Percentiles rank a stretch among this genome's conserved stretches.
These are phyloP conservation scores for Camponotus pennsylvanicus DNA, from an alignment of 1,140 invertebrate species.

Conservation along the genomic window DNA sequence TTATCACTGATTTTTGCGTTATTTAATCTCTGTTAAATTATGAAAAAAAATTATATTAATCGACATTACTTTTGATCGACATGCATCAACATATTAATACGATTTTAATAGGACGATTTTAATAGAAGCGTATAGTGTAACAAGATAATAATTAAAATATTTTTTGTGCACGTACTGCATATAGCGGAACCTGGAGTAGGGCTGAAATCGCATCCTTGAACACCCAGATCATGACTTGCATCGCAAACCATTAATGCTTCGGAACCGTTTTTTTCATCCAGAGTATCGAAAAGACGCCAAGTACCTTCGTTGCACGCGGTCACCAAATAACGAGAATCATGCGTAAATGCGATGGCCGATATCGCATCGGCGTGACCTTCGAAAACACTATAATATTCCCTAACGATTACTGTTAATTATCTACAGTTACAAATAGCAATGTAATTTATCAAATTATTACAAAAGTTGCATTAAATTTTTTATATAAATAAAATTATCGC, in stretches of 20 bases:
- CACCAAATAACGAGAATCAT: slow-evolving; percentile 88
- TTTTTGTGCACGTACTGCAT: slow-evolving; percentile 29
- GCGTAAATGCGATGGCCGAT: slow-evolving; percentile 88
- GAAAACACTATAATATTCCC: slow-evolving; percentile 81
- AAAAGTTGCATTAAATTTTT: not conserved
- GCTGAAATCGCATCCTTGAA: slow-evolving; percentile 89
- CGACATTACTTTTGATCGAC: not conserved
- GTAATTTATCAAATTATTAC: not conserved
- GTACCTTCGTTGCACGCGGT: slow-evolving; percentile 90
- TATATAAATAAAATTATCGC: slow-evolving; percentile 16
- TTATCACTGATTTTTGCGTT: not conserved
- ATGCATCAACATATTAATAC: not conserved
- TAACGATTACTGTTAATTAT: slow-evolving; percentile 17
- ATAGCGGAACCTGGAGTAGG: slow-evolving; percentile 83
- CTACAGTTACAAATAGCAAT: not conserved
- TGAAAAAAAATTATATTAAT: not conserved
- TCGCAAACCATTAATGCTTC: slow-evolving; percentile 80
- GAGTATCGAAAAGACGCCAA: slow-evolving; percentile 84
- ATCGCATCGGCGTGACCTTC: slow-evolving; percentile 88
- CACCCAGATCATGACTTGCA: slow-evolving; percentile 91
- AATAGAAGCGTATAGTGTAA: not conserved
- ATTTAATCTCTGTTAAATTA: slow-evolving; percentile 11
- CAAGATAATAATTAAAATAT: slow-evolving; percentile 1
- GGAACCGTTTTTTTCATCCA: slow-evolving; percentile 41
- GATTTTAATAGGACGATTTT: not conserved